A percentile compares a stretch with the other conserved stretches of the same genome.
Conservation (phyloP, 1,140 invertebrate genomes). For the Apis florea region DNA sequence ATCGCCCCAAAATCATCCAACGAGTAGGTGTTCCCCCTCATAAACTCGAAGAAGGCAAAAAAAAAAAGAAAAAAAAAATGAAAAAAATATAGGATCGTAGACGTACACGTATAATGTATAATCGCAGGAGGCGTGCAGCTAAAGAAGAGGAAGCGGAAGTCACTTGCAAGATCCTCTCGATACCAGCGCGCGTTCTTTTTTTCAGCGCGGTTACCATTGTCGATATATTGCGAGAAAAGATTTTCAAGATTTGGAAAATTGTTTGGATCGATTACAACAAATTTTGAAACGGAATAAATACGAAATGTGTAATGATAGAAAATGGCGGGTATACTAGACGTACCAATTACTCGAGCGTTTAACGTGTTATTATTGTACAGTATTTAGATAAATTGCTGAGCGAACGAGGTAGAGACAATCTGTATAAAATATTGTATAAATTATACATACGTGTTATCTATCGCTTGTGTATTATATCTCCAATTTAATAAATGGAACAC, state of each 20-base stretch:
- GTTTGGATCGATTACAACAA: not conserved
- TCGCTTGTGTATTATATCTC: constrained; percentile 80
- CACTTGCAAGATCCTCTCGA: constrained; percentile 9
- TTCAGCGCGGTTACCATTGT: constrained; percentile 4
- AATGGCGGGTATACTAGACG: constrained; percentile 25
- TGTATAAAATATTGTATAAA: constrained; percentile 81
- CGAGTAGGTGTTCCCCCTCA: constrained; percentile 30
- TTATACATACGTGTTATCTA: constrained; percentile 81
- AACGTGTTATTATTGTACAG: constrained; percentile 68
- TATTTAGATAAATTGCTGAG: constrained; percentile 76
- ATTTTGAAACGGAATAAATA: constrained; percentile 33
- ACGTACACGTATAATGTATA: constrained; percentile 41
- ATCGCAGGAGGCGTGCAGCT: constrained; percentile 36
- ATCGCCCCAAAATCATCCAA: not conserved
- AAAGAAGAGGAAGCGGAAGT: not conserved
- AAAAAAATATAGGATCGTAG: constrained; percentile 35
- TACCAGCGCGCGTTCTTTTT: constrained; percentile 1
- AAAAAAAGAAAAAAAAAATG: constrained; percentile 30
- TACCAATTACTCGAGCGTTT: constrained; percentile 65
- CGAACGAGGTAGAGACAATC: constrained; percentile 74
- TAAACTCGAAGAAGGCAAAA: constrained; percentile 12
- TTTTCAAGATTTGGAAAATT: not conserved
- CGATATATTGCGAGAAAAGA: not conserved
- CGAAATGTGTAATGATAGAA: not conserved
- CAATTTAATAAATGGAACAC: constrained; percentile 80